Percentiles rank a stretch among this genome's conserved stretches.
phyloP scores from a whole-genome alignment of 2,113 vertebrate genomes.

The Psittacula cyanocephala region DNA sequence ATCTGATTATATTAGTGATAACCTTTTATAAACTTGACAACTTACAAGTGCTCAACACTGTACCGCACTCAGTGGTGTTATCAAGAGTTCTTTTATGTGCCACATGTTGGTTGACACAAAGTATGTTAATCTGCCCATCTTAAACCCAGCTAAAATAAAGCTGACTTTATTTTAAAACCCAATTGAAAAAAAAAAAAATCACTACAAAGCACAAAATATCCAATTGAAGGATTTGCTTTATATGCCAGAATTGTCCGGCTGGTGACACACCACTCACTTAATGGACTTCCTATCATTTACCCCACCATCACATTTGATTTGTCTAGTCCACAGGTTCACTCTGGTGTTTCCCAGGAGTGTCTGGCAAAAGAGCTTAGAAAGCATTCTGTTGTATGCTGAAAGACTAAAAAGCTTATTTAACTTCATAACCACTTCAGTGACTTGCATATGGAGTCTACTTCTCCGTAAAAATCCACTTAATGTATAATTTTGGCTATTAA shows the following conservation, averaged over 20 bases:
- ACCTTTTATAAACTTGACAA: background rate
- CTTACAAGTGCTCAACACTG: background rate
- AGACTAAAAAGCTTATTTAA: background rate
- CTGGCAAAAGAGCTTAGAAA: background rate
- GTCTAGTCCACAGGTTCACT: background rate
- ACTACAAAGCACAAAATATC: background rate
- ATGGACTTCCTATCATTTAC: background rate
- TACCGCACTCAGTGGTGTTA: background rate
- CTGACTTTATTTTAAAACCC: background rate
- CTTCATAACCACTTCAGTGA: background rate
- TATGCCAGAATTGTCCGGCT: background rate
- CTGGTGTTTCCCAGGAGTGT: background rate
- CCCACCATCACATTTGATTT: background rate
- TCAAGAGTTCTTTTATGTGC: background rate
- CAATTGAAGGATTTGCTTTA: background rate
- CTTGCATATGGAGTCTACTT: background rate
- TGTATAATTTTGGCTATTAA: background rate
- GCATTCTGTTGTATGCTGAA: background rate
- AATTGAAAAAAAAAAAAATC: background rate
- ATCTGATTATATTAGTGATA: too few relatives aligned
- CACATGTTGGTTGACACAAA: background rate
- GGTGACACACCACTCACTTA: background rate
- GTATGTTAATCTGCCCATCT: background rate
- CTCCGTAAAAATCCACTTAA: background rate
- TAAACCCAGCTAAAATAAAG: background rate